phyloP scores from a whole-genome alignment of 1,140 invertebrate genomes.

The Ceratina japonica region DNA sequence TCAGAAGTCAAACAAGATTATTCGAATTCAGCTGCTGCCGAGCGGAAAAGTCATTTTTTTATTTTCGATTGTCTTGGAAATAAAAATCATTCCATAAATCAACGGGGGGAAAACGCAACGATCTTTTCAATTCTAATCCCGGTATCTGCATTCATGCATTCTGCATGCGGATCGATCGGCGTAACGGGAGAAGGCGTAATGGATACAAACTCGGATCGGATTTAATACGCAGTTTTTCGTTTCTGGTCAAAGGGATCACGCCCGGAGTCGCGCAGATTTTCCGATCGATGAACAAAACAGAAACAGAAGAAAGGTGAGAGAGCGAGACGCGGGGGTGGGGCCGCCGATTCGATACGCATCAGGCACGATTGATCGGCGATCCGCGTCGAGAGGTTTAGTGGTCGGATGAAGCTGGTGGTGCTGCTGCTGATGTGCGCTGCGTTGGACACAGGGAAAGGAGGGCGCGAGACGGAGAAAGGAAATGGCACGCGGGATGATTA shows the following conservation, averaged over 20 bases:
- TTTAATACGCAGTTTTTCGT: constrained; percentile 17
- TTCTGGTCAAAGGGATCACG: background rate
- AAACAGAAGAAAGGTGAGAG: background rate
- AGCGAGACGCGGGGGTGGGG: background rate
- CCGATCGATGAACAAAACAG: background rate
- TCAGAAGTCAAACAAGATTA: background rate
- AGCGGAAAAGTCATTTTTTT: no score
- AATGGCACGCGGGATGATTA: constrained; percentile 47
- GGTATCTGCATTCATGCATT: background rate
- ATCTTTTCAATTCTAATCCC: background rate
- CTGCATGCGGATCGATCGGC: background rate
- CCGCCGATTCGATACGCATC: constrained; percentile 39
- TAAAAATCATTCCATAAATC: background rate
- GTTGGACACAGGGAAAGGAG: background rate
- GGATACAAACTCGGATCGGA: constrained; percentile 20
- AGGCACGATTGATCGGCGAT: constrained; percentile 54
- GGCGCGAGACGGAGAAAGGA: constrained; percentile 12
- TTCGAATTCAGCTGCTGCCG: no score
- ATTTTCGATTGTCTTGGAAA: background rate
- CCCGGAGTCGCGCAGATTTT: constrained; percentile 3
- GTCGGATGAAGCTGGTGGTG: constrained; percentile 47
- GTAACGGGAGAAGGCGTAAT: constrained; percentile 7
- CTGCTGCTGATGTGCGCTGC: background rate
- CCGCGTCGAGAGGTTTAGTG: constrained; percentile 20
- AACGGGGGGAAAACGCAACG: background rate